Percentiles rank a stretch among this genome's conserved stretches.
phyloP scores from a whole-genome alignment of 30 jellyfish, hydroid and myxozoan genomes.

The Aurelia aurita complex sp. Pacific region DNA sequence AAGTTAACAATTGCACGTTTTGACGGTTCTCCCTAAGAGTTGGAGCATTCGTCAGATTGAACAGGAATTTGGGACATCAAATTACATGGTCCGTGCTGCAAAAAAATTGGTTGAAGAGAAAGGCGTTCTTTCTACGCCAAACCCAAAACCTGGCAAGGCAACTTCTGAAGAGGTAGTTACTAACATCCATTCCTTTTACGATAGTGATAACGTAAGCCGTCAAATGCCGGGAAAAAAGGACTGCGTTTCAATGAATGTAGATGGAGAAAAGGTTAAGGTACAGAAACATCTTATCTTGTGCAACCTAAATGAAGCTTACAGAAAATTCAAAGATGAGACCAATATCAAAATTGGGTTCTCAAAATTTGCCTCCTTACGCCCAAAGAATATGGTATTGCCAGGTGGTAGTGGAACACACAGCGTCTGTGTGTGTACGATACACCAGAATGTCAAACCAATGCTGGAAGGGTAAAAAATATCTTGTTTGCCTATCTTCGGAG shows the following conservation, averaged over 20 bases:
- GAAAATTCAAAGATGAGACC: not conserved
- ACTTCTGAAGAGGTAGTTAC: not conserved
- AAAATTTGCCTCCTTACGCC: slow-evolving; percentile 32
- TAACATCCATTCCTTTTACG: not conserved
- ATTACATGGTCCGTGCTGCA: slow-evolving; percentile 16
- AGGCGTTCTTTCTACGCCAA: slow-evolving; percentile 25
- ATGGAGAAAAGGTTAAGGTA: not conserved
- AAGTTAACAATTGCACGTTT: not conserved
- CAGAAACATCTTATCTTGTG: slow-evolving; percentile 33
- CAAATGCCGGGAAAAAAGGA: slow-evolving; percentile 40
- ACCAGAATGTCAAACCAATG: slow-evolving; percentile 36
- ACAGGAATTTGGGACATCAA: slow-evolving; percentile 11
- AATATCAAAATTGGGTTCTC: slow-evolving; percentile 29
- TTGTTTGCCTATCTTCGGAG: not conserved
- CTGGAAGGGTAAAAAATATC: slow-evolving; percentile 10
- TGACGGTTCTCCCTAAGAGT: slow-evolving; percentile 7
- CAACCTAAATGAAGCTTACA: slow-evolving; percentile 21
- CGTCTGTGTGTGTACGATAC: slow-evolving; percentile 35
- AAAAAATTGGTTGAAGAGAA: slow-evolving; percentile 26
- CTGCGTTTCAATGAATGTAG: slow-evolving; percentile 12
- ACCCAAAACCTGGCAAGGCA: slow-evolving; percentile 32
- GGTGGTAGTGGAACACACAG: slow-evolving; percentile 38
- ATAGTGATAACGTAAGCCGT: slow-evolving; percentile 27
- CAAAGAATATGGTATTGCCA: slow-evolving; percentile 19
- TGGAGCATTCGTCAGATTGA: slow-evolving; percentile 2